Evolutionary conservation across 1,140 invertebrate species (phyloP), one percentile per base, ranked within the genome.

Genomic region (Drosophila sucinea): DNA sequence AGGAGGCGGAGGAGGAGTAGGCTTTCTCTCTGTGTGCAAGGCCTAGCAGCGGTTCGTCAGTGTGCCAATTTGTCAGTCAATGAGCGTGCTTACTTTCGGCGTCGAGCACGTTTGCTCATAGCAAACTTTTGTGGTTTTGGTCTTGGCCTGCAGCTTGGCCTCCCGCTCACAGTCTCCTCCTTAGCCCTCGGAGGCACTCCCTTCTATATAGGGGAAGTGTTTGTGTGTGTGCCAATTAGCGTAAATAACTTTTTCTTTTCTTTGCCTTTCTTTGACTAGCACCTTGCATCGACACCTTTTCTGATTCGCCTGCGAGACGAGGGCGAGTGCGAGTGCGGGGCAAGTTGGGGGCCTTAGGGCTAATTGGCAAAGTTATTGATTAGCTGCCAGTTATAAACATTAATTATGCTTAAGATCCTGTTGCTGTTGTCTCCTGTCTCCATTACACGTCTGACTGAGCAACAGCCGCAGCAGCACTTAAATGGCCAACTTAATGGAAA

Each of bases 231-330:
- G 73, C 69, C 83, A 87, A 87, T 87, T 87, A 87, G 79, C 65
- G 77, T 73, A 83, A 83, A 87, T 87, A 87, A 86, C 83, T 87
- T 38, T 35, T 30, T 38, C 4, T 38, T 2, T 11, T 38, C 10
- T 38, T 38, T 17, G 17, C 55, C 62, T 32, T 61, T 56, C 11
- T 10, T 25, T 35, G 56, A 23, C 23, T 30, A 57, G 56, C 56
- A 60, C 56, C 66, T 67, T 55, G 65, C 76, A 76, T 87, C 70
- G 79, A 79, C 83, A 83, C 79, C 76, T 79, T 72, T 38, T 68
- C 7, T 87, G 79, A 86, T 82, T 73, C 79, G 71, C 8, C 71
- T 73, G 82, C 87, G 86, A 86, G 69, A 70, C 71, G 65, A 17
- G 58, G 82, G 70, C 70, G 41, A 17, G 17, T 17, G 17, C 17